phyloP scores from a whole-genome alignment of 2,888 invertebrate genomes.

The Cephus nigrinus region DNA sequence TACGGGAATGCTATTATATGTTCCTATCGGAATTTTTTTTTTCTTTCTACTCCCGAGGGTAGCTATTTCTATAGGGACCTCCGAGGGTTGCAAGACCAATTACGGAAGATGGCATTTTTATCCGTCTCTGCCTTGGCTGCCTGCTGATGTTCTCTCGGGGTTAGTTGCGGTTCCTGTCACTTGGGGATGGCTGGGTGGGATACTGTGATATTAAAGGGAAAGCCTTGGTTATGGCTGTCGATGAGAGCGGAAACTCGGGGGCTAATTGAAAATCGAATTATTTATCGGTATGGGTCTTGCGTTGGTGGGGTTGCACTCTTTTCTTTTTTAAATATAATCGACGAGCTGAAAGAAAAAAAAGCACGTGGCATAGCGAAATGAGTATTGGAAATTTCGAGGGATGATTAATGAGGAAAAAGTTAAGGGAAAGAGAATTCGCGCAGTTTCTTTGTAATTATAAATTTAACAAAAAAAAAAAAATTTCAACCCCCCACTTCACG shows the following conservation, averaged over 20 bases:
- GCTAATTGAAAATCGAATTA: conserved; percentile 50
- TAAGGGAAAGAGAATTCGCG: no score
- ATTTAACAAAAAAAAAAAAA: not conserved
- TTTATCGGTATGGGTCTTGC: conserved; percentile 27
- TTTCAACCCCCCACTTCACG: not conserved
- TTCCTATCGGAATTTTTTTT: not conserved
- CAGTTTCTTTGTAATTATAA: not conserved
- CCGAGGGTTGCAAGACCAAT: not conserved
- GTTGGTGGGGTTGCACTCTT: not conserved
- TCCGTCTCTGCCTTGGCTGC: not conserved
- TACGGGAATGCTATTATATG: not conserved
- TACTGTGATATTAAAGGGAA: not conserved
- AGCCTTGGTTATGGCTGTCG: not conserved
- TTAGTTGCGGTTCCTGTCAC: not conserved
- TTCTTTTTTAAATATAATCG: not conserved
- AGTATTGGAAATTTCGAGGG: not conserved
- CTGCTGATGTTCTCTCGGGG: not conserved
- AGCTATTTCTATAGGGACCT: not conserved
- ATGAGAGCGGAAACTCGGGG: not conserved
- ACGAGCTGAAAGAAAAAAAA: not conserved
- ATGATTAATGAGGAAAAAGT: no score
- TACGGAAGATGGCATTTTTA: conserved; percentile 4
- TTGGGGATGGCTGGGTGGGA: not conserved
- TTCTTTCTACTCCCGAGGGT: not conserved
- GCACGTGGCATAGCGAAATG: not conserved